Percentiles rank a stretch among this genome's conserved stretches.
Conservation (phyloP, 2,888 invertebrate genomes). For the Stenichneumon culpator region DNA sequence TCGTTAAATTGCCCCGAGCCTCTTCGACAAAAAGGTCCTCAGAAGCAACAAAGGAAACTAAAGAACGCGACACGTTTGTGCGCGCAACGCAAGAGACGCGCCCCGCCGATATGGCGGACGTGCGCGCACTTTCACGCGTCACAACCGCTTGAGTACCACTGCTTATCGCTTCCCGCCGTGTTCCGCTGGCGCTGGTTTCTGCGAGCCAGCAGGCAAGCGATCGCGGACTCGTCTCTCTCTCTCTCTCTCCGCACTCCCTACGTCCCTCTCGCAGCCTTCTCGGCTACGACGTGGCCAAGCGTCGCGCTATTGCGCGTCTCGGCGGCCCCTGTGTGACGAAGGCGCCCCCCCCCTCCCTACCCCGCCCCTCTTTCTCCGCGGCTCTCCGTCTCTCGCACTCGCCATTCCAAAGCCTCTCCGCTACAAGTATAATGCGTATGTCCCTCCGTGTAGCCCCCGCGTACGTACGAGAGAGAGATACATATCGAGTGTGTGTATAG, state of each 20-base stretch:
- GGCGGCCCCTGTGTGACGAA: constrained; percentile 59
- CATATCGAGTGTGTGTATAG: neutral
- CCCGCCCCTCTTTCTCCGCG: constrained; percentile 4
- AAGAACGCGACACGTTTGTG: neutral
- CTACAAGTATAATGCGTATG: constrained; percentile 16
- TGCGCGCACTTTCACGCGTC: constrained; percentile 81
- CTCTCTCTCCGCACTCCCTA: constrained; percentile 9
- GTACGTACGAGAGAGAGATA: constrained; percentile 6
- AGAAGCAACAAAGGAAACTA: neutral
- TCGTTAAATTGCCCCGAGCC: no score
- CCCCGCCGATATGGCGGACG: constrained; percentile 58
- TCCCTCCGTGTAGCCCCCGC: neutral
- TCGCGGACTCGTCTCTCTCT: constrained; percentile 13
- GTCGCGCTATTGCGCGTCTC: constrained; percentile 61
- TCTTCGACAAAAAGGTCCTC: neutral
- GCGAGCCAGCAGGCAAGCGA: constrained; percentile 16
- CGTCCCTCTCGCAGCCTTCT: neutral
- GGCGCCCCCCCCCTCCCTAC: constrained; percentile 31
- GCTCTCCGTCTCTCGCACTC: constrained; percentile 34
- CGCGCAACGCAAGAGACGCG: constrained; percentile 29
- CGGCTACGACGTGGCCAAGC: constrained; percentile 42
- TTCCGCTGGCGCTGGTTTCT: constrained; percentile 9
- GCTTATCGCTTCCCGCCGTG: constrained; percentile 48
- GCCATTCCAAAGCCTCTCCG: constrained; percentile 19
- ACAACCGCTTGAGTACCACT: constrained; percentile 79